A percentile compares a stretch with the other conserved stretches of the same genome.
Conservation (phyloP, 2,888 invertebrate species). For the Sphaerophoria taeniata region DNA sequence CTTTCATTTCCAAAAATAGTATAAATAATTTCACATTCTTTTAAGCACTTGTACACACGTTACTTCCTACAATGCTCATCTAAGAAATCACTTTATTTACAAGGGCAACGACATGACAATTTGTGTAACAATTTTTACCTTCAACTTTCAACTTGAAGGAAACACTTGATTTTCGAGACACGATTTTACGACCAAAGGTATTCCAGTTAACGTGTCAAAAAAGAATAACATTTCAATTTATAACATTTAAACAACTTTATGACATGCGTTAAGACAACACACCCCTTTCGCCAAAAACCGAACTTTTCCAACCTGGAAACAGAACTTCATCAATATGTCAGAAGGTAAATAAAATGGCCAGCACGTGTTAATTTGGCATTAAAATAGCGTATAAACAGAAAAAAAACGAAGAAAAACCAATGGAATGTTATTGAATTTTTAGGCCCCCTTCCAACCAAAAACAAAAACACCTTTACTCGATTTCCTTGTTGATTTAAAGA, state of each 20-base stretch:
- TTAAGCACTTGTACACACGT: constrained; percentile 15
- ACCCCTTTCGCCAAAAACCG: constrained; percentile 16
- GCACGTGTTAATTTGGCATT: constrained; percentile 37
- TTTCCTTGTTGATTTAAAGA: constrained; percentile 29
- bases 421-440: constrained; percentile 26
- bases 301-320: not conserved
- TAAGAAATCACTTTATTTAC: constrained; percentile 1
- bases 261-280: constrained; percentile 50
- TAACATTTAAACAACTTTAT: constrained; percentile 15
- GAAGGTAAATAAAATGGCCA: constrained; percentile 32
- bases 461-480: constrained; percentile 7
- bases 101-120: constrained; percentile 17
- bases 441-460: not conserved
- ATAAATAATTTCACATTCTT: not conserved
- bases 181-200: not conserved
- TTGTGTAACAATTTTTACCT: constrained; percentile 11
- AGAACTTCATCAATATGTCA: constrained; percentile 3
- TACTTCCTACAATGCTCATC: not conserved
- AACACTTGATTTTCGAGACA: constrained; percentile 23
- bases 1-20: constrained; percentile 13
- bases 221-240: constrained; percentile 30
- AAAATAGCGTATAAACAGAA: no score
- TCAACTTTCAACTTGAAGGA: not conserved
- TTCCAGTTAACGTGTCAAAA: constrained; percentile 25
- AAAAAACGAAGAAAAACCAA: not conserved